phyloP scores from a whole-genome alignment of 2,888 invertebrate species.

The Aromia moschata region DNA sequence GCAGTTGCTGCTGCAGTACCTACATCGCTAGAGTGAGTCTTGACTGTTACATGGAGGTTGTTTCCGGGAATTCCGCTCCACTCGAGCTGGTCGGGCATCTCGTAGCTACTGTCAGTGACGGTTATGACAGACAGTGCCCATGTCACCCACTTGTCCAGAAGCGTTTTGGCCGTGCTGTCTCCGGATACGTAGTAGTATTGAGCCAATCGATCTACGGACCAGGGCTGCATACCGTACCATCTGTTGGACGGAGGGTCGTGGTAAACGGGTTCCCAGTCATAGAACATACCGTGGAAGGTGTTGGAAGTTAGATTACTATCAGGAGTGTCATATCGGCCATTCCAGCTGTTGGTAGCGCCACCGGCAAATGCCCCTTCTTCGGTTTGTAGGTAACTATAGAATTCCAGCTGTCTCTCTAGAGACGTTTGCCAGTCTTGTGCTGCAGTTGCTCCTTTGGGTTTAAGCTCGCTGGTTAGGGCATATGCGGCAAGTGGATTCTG shows the following conservation, averaged over 20 bases:
- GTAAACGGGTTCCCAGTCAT: slow-evolving; percentile 49
- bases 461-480: slow-evolving; percentile 38
- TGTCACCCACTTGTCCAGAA: slow-evolving; percentile 44
- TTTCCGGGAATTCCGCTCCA: slow-evolving; percentile 46
- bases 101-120: slow-evolving; percentile 34
- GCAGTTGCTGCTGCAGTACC: slow-evolving; percentile 46
- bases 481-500: slow-evolving; percentile 47
- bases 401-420: slow-evolving; percentile 43
- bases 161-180: slow-evolving; percentile 35
- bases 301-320: slow-evolving; percentile 35
- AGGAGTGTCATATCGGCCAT: slow-evolving; percentile 46
- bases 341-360: slow-evolving; percentile 48
- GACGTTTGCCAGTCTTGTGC: slow-evolving; percentile 44
- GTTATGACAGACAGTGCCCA: slow-evolving; percentile 41
- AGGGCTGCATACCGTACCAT: slow-evolving; percentile 49
- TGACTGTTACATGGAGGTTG: slow-evolving; percentile 37
- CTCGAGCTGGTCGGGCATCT: slow-evolving; percentile 40
- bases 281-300: slow-evolving; percentile 47
- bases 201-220: slow-evolving; percentile 46
- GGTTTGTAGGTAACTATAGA: slow-evolving; percentile 45
- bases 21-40: slow-evolving; percentile 38
- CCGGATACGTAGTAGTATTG: slow-evolving; percentile 47
- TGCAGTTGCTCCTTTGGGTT: slow-evolving; percentile 43
- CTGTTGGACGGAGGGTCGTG: slow-evolving; percentile 49
- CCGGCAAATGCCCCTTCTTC: slow-evolving; percentile 47